phyloP scores from a whole-genome alignment of 2,797 vertebrate species.

The Chrysolophus pictus region DNA sequence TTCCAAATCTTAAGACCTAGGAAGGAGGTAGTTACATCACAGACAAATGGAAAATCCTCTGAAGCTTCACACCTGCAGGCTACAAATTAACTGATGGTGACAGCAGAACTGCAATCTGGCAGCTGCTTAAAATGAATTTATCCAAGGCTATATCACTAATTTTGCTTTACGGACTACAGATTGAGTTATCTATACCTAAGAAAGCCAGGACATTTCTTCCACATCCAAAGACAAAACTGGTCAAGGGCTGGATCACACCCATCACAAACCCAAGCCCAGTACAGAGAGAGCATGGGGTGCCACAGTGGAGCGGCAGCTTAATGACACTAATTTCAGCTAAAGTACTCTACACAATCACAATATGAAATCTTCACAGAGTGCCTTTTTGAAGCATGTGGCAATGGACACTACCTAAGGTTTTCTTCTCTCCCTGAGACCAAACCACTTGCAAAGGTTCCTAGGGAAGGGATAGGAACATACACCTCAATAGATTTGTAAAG shows the following conservation, averaged over 20 bases:
- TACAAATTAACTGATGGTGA: background rate
- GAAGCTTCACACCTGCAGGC: background rate
- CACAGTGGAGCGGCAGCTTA: background rate
- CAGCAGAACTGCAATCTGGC: background rate
- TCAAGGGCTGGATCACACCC: background rate
- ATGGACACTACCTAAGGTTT: background rate
- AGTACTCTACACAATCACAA: background rate
- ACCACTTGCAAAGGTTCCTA: background rate
- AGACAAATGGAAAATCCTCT: background rate
- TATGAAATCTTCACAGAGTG: background rate
- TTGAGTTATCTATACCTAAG: background rate
- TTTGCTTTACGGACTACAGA: background rate
- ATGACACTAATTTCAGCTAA: background rate
- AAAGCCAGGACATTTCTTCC: background rate
- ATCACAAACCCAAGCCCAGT: background rate
- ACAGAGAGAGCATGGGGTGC: accelerated
- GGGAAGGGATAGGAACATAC: background rate
- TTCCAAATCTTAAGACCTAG: background rate
- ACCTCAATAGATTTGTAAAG: background rate
- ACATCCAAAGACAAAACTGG: background rate
- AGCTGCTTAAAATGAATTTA: background rate
- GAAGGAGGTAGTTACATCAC: background rate
- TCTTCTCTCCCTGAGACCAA: background rate
- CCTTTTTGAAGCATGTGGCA: background rate
- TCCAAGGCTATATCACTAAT: background rate